Conservation (phyloP, 2,888 invertebrate species). For the Ectropis crepuscularia region DNA sequence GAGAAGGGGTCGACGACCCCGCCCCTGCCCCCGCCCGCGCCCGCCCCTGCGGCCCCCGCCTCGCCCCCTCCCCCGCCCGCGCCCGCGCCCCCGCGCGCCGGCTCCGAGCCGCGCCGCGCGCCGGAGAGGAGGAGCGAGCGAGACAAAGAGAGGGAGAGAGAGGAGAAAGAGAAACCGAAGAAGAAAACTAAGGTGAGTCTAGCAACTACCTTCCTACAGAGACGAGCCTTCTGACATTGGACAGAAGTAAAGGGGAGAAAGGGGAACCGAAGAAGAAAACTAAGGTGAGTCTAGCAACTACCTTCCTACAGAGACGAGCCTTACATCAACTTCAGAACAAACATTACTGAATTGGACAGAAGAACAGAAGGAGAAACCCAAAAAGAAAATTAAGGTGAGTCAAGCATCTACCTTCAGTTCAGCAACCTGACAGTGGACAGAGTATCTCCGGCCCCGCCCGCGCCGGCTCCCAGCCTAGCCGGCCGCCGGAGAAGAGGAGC, state of each 20-base stretch:
- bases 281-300: conserved; percentile 20
- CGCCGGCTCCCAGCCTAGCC: conserved; percentile 42
- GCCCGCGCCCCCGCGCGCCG: conserved; percentile 47
- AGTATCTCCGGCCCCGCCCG: too few species aligned
- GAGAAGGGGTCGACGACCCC: conserved; percentile 60
- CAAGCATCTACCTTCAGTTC: too few species aligned
- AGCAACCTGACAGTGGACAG: too few species aligned
- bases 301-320: too few species aligned
- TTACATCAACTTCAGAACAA: too few species aligned
- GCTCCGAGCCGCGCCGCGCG: conserved; percentile 28
- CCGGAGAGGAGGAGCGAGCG: conserved; percentile 10
- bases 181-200: conserved; percentile 36
- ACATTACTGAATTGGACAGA: too few species aligned
- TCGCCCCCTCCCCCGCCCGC: conserved; percentile 47
- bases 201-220: too few species aligned
- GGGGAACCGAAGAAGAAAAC: conserved; percentile 38
- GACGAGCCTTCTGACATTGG: too few species aligned
- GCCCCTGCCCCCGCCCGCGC: not conserved
- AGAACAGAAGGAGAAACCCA: conserved; percentile 36
- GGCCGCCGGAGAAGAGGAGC: conserved; percentile 4
- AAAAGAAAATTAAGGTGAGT: conserved; percentile 38
- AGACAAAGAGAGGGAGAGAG: conserved; percentile 23
- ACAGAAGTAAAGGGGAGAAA: too few species aligned
- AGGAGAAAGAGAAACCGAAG: conserved; percentile 36
- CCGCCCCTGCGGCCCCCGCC: conserved; percentile 38